A percentile compares a stretch with the other conserved stretches of the same genome.
These are phyloP conservation scores for Gasteruption jaculator DNA, from an alignment of 2,888 invertebrate species.

Conservation along the genomic window DNA sequence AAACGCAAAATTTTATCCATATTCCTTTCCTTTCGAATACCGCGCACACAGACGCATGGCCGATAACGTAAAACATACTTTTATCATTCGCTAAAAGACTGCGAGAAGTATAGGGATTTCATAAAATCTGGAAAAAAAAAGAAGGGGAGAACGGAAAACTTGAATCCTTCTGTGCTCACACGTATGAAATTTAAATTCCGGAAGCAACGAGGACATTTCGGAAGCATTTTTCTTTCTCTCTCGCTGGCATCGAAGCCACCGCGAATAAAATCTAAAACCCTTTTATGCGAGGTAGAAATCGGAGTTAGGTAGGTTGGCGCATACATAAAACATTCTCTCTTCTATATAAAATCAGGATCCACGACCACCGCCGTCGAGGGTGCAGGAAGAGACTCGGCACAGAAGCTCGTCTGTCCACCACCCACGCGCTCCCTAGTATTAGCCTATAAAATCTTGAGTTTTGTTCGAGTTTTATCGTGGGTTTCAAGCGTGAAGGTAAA, in stretches of 20 bases:
- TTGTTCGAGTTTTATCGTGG: conserved; percentile 36
- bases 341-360: conserved; percentile 40
- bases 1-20: too few species aligned
- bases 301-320: conserved; percentile 26
- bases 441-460: conserved; percentile 43
- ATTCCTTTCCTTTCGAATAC: too few species aligned
- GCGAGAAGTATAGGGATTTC: too few species aligned
- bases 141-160: too few species aligned
- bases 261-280: conserved; percentile 36
- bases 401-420: conserved; percentile 21
- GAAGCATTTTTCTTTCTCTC: conserved; percentile 16
- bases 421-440: conserved; percentile 29
- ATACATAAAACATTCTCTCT: conserved; percentile 39
- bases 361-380: too few species aligned
- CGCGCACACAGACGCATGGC: too few species aligned
- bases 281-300: conserved; percentile 31
- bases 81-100: too few species aligned
- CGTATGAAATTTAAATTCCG: conserved; percentile 34
- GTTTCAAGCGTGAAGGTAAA: conserved; percentile 25
- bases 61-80: too few species aligned
- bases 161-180: too few species aligned
- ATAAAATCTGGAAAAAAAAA: too few species aligned
- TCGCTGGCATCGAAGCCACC: conserved; percentile 25
- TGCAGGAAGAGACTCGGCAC: conserved; percentile 13
- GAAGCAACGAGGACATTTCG: conserved; percentile 23